Evolutionary conservation across 2,113 vertebrate genomes (phyloP).

Genomic region (Ploceus nigricollis): DNA sequence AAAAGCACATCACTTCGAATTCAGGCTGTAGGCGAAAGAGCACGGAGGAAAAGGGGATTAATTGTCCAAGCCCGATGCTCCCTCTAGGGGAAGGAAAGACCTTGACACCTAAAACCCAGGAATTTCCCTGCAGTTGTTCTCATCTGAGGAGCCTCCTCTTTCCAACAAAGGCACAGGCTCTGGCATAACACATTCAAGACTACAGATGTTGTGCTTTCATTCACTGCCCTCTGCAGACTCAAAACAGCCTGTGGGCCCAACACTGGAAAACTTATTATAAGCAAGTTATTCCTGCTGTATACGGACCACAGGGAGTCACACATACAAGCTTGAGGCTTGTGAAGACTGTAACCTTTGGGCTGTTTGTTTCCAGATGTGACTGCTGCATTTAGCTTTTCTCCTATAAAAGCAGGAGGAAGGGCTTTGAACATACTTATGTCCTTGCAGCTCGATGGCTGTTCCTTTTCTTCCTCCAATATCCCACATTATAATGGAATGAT

Average conservation of each 20-base stretch:
- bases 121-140: neutral
- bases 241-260: neutral
- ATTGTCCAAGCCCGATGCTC: neutral
- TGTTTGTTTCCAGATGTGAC: neutral
- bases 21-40: neutral
- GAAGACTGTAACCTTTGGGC: neutral
- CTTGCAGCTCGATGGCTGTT: slow-evolving; percentile 96
- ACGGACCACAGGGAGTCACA: neutral
- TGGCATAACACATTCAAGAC: neutral
- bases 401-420: neutral
- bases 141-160: neutral
- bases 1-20: neutral
- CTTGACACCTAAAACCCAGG: neutral
- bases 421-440: slow-evolving; percentile 86
- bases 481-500: slow-evolving; percentile 99
- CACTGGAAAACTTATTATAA: neutral
- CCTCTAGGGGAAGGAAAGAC: slow-evolving; percentile 43
- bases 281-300: neutral
- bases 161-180: neutral
- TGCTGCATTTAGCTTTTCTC: slow-evolving; percentile 20
- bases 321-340: neutral
- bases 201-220: neutral
- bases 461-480: slow-evolving; percentile 98
- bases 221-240: neutral
- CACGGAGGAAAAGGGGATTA: neutral